Evolutionary conservation across 2,113 vertebrate genomes (phyloP).

Genomic region (Alligator mississippiensis): DNA sequence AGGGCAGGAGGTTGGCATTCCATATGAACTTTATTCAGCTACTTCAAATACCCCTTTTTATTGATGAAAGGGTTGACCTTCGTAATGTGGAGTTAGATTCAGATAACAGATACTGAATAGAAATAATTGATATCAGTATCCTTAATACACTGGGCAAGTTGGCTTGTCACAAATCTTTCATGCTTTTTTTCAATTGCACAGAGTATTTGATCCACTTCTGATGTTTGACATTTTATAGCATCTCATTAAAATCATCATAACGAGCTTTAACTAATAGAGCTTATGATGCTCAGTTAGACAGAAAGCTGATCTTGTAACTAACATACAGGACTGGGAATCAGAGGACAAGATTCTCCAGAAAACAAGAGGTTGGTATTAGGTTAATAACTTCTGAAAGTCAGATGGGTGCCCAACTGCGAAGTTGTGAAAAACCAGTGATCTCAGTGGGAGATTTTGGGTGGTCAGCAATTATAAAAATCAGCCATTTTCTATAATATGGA

Average conservation of each 20-base stretch:
- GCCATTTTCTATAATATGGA: background rate
- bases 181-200: background rate
- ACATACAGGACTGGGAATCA: background rate
- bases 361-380: background rate
- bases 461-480: background rate
- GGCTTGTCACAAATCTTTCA: background rate
- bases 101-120: background rate
- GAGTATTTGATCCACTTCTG: background rate
- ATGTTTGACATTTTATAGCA: background rate
- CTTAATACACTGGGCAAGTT: background rate
- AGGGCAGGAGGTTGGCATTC: background rate
- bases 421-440: background rate
- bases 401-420: background rate
- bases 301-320: background rate
- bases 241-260: background rate
- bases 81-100: background rate
- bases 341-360: background rate
- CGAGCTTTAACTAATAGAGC: background rate
- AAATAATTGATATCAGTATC: background rate
- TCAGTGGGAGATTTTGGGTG: background rate
- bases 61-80: background rate
- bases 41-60: background rate
- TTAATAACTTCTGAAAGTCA: background rate
- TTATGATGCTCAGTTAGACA: background rate
- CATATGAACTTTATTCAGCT: background rate